Base-by-base conservation (phyloP, 2,888 invertebrate genomes). In the Augochlorella aurata region DNA sequence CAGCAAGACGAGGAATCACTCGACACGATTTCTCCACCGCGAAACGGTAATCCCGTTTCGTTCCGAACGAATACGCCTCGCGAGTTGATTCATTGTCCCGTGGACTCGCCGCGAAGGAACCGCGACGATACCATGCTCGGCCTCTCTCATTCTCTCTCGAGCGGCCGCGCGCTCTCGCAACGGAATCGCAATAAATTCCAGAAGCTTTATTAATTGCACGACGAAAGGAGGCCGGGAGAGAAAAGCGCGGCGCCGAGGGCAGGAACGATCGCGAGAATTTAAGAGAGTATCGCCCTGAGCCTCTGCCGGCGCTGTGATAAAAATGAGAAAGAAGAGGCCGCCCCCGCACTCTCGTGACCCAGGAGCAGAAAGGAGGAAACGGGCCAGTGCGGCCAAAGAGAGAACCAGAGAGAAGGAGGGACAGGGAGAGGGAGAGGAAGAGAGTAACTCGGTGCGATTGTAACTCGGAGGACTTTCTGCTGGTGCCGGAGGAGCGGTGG, bases 201-300 rank as follows among this genome's bases (percentile, higher is more conserved):
- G 52, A 73, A 84, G 75, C 74, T 79, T 79, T 85, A 84, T 89
- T 88, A 88, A 88, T 87, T 83, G 78, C 76, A 76, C 78, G 81
- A 47, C 54, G 82, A 85, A 80, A 74, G n/a, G 54, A 24, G 77
- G 44, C 47, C 9, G 24, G 54, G 4, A 50, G 29, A 68, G 69
- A 78, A 81, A 73, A 74, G 49, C 65, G 58, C 54, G 65, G 65
- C 44, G 63, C 21, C 52, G 69, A 77, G 72, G 79, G 81, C 50
- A 58, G 63, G 69, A 73, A 81, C 75, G 70, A 74, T 70, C 79
- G 80, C 72, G 81, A 66, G 84, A 87, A 89, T 89, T 87, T 84
- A 88, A 87, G 82, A 81, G 82, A 79, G 79, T 81, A 86, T 81
- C 74, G 80, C 63, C 50, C 74, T 76, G 78, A 82, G 82, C 77